Evolutionary conservation across 2,113 vertebrate species (phyloP).

Genomic region (Arizona elegans): DNA sequence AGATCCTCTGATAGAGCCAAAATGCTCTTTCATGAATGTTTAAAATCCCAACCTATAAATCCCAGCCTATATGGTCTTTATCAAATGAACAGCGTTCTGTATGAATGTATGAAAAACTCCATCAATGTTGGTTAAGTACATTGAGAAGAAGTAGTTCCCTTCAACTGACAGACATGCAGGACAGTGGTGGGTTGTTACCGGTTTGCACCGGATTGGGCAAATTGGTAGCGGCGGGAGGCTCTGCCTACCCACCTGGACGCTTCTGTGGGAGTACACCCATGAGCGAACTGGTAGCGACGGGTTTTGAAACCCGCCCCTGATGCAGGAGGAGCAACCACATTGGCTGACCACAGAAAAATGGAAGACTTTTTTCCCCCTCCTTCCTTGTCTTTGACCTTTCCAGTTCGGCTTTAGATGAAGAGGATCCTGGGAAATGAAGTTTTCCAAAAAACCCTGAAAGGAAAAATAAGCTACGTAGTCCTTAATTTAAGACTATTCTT

Average conservation of each 20-base stretch:
- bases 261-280: too few relatives aligned
- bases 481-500: background rate
- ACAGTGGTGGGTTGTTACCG: too few relatives aligned
- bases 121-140: background rate
- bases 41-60: background rate
- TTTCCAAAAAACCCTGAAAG: background rate
- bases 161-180: too few relatives aligned
- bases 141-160: background rate
- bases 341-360: background rate
- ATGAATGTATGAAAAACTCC: background rate
- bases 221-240: too few relatives aligned
- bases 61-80: background rate
- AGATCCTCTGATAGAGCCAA: background rate
- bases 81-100: background rate
- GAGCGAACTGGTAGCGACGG: too few relatives aligned
- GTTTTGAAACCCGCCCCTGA: too few relatives aligned
- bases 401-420: background rate
- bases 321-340: background rate
- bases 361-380: background rate
- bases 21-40: background rate
- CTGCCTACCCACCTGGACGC: too few relatives aligned
- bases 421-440: background rate
- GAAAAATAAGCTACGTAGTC: background rate
- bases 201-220: too few relatives aligned
- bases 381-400: background rate